phyloP scores from a whole-genome alignment of 2,113 vertebrate genomes.

The Hylia prasina region DNA sequence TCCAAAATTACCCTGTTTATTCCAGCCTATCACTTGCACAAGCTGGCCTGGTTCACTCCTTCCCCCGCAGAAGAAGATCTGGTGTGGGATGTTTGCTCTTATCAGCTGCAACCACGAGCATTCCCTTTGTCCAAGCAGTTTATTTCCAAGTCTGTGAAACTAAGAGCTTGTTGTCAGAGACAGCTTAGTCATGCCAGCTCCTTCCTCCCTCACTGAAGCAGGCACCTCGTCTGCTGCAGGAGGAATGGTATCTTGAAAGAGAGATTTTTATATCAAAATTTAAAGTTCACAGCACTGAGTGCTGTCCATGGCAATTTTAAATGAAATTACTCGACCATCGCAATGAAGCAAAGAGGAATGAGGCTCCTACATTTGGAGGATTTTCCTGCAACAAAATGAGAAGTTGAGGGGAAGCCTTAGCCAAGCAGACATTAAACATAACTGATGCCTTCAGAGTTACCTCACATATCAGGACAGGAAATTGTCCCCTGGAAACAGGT shows the following conservation, averaged over 20 bases:
- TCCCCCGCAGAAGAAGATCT: not conserved
- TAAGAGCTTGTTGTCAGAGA: not conserved
- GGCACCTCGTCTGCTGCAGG: not conserved
- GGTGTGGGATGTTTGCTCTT: not conserved
- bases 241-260: not conserved
- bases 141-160: slow-evolving; percentile 13
- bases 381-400: not conserved
- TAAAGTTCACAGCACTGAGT: not conserved
- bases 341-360: not conserved
- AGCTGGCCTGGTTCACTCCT: not conserved
- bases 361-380: not conserved
- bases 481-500: not conserved
- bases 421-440: not conserved
- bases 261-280: not conserved
- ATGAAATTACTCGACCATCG: not conserved
- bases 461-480: not conserved
- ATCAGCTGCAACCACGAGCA: not conserved
- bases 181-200: not conserved
- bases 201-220: not conserved
- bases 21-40: not conserved
- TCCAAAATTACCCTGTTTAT: not conserved
- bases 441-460: not conserved
- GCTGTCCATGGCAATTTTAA: not conserved
- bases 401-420: not conserved
- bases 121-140: not conserved